These are phyloP conservation scores for Aleiodes testaceus DNA, from an alignment of 2,888 invertebrate genomes.

Conservation along the genomic window DNA sequence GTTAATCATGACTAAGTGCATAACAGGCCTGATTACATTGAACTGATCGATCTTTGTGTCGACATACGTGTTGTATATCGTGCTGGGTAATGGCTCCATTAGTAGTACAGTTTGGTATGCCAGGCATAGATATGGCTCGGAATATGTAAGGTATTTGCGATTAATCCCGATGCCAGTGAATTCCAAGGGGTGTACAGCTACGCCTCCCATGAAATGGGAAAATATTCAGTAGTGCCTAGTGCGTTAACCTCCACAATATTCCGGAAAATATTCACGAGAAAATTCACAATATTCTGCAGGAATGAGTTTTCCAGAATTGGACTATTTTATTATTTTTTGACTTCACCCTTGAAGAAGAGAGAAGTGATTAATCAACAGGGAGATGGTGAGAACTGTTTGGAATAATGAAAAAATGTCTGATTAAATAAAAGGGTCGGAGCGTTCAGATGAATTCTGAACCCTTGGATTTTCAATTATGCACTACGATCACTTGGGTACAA, in stretches of 20 bases:
- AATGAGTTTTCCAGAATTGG: not conserved
- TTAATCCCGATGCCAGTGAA: conserved; percentile 58
- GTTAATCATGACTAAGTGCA: conserved; percentile 62
- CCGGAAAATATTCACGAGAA: not conserved
- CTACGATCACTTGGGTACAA: conserved; percentile 39
- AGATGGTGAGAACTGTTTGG: not conserved
- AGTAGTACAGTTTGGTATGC: conserved; percentile 57
- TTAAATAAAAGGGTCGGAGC: not conserved
- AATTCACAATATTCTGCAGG: not conserved
- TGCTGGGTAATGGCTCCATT: conserved; percentile 61
- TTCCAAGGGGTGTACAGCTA: conserved; percentile 52
- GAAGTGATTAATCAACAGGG: not conserved
- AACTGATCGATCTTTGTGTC: conserved; percentile 62
- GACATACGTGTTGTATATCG: conserved; percentile 43
- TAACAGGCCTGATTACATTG: conserved; percentile 59
- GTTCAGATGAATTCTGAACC: conserved; percentile 37
- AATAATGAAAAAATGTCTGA: conserved; percentile 3
- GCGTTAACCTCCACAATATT: not conserved
- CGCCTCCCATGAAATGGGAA: not conserved
- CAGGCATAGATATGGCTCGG: conserved; percentile 56
- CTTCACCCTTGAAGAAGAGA: too few species aligned
- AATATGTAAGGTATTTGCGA: conserved; percentile 65
- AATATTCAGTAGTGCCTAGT: conserved; percentile 32
- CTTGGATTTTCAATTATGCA: conserved; percentile 51
- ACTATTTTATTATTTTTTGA: conserved; percentile 9